phyloP scores from a whole-genome alignment of 2,888 invertebrate genomes.

The Tetranychus truncatus region DNA sequence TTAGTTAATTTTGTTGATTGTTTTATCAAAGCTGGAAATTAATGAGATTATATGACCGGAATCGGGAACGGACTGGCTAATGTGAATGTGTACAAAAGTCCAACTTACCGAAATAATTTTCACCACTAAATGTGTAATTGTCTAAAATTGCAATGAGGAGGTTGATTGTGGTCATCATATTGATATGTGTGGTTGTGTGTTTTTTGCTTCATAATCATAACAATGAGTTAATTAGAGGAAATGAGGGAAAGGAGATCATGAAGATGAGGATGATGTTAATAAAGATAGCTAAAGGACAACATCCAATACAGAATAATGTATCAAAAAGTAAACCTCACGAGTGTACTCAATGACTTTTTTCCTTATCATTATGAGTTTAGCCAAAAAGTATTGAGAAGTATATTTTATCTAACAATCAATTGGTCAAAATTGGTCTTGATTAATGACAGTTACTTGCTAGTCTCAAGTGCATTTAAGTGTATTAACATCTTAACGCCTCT shows the following conservation, averaged over 20 bases:
- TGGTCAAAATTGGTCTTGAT: neutral
- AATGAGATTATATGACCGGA: too few species aligned
- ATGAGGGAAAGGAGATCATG: neutral
- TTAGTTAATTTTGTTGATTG: too few species aligned
- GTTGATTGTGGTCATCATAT: neutral
- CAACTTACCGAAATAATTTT: too few species aligned
- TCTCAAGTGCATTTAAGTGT: neutral
- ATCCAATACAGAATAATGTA: neutral
- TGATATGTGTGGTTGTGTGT: neutral
- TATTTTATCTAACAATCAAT: neutral
- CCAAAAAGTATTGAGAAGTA: neutral
- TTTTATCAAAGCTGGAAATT: too few species aligned
- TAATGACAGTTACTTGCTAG: neutral
- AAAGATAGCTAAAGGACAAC: neutral
- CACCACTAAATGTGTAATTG: too few species aligned
- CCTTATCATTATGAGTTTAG: neutral
- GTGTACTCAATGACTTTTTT: neutral
- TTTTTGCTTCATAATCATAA: neutral
- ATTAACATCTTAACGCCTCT: neutral
- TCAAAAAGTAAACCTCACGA: neutral
- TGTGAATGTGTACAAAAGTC: too few species aligned
- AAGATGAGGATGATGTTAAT: neutral
- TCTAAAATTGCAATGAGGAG: neutral
- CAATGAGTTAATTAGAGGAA: slow-evolving; percentile 1
- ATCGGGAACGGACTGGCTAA: too few species aligned